Evolutionary conservation across 2,797 vertebrate genomes (phyloP).

Genomic region (Hirundo rustica): DNA sequence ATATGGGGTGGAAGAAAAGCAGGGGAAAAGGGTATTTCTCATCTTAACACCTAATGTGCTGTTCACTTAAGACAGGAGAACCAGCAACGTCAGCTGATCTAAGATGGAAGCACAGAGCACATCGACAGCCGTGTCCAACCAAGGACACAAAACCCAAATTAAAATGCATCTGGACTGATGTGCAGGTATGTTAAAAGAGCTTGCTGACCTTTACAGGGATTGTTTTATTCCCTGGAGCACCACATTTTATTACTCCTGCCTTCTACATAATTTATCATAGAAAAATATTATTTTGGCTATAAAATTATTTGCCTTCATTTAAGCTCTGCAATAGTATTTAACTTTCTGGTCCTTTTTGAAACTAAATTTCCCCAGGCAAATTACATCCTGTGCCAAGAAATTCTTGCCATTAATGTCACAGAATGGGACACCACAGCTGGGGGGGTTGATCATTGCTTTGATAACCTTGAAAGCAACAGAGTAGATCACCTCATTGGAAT

Average conservation of each 20-base stretch:
- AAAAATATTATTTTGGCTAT: constrained; percentile 63
- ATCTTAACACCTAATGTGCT: neutral
- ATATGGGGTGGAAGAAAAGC: neutral
- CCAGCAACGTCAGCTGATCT: neutral
- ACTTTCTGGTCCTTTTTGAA: constrained; percentile 38
- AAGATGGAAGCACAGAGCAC: neutral
- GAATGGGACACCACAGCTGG: neutral
- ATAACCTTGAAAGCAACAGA: neutral
- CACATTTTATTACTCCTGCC: constrained; percentile 19
- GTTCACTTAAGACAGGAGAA: neutral
- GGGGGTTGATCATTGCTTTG: neutral
- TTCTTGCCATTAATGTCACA: constrained; percentile 30
- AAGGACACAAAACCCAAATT: constrained; percentile 5
- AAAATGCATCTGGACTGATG: neutral
- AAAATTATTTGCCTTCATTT: constrained; percentile 26
- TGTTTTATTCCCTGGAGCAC: constrained; percentile 25
- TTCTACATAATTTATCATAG: constrained; percentile 40
- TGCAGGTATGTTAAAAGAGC: neutral
- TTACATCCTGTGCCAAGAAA: constrained; percentile 3
- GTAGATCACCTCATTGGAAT: neutral
- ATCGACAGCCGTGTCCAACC: neutral
- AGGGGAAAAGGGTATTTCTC: neutral
- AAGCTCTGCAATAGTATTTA: constrained; percentile 32
- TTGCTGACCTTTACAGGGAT: constrained; percentile 45
- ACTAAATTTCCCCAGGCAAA: constrained; percentile 44